Conservation (phyloP, 2,797 vertebrate genomes). For the Sciurus carolinensis region DNA sequence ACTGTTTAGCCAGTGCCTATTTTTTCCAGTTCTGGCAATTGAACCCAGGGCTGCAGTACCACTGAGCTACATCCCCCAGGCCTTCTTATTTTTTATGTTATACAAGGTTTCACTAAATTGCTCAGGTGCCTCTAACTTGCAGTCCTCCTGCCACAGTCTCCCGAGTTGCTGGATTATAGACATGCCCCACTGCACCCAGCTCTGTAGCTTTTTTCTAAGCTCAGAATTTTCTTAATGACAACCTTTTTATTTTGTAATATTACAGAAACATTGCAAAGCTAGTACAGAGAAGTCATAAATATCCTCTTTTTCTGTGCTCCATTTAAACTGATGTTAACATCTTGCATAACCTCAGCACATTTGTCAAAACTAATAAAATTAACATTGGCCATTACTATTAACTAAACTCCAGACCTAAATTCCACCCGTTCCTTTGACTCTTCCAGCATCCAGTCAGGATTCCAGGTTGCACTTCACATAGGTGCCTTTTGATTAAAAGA, state of each 20-base stretch:
- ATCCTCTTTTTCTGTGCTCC: not conserved
- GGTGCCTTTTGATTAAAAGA: not conserved
- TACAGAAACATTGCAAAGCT: not conserved
- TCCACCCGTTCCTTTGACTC: not conserved
- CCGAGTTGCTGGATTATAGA: no score
- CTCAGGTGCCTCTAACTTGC: no score
- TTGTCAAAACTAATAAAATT: constrained; percentile 32
- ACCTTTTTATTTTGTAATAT: constrained; percentile 25
- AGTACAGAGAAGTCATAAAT: not conserved
- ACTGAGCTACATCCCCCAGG: no score
- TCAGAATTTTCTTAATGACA: constrained; percentile 1
- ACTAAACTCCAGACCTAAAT: not conserved
- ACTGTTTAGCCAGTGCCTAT: no score
- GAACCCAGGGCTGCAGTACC: no score
- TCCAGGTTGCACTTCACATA: not conserved
- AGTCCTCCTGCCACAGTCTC: no score
- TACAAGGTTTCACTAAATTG: no score
- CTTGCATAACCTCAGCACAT: not conserved
- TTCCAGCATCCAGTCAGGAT: not conserved
- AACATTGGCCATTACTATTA: not conserved
- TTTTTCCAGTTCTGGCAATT: no score
- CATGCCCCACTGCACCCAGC: no score
- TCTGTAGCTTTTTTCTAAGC: constrained; percentile 12
- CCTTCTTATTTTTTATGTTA: no score
- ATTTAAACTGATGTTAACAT: not conserved